Conservation (phyloP, 2,888 invertebrate genomes). For the Carpatolechia fugitivella region DNA sequence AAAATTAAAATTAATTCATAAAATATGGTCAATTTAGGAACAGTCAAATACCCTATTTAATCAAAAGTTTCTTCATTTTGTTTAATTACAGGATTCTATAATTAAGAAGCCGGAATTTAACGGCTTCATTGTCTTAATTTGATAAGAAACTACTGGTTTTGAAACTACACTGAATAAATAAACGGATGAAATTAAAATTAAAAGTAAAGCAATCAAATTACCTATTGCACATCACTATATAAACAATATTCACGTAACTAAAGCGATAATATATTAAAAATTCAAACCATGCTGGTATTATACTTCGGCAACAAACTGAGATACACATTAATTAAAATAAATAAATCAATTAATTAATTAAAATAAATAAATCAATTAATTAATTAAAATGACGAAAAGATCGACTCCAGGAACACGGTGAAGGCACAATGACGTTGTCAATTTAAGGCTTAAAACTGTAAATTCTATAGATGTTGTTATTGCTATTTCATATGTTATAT, state of each 20-base stretch:
- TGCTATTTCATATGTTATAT: too few species aligned
- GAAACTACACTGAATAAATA: background rate
- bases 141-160: background rate
- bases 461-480: too few species aligned
- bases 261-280: background rate
- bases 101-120: background rate
- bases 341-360: too few species aligned
- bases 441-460: too few species aligned
- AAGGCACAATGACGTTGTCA: too few species aligned
- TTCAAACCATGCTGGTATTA: constrained; percentile 8
- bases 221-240: background rate
- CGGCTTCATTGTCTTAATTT: background rate
- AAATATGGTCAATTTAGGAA: too few species aligned
- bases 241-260: background rate
- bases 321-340: too few species aligned
- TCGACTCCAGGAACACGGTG: too few species aligned
- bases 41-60: too few species aligned
- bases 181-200: background rate
- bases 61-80: background rate
- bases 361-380: too few species aligned
- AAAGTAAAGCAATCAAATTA: background rate
- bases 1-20: too few species aligned
- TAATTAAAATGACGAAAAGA: too few species aligned
- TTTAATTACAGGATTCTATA: background rate
- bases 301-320: background rate